phyloP scores from a whole-genome alignment of 1,140 invertebrate species.

The Bombus ignitus region DNA sequence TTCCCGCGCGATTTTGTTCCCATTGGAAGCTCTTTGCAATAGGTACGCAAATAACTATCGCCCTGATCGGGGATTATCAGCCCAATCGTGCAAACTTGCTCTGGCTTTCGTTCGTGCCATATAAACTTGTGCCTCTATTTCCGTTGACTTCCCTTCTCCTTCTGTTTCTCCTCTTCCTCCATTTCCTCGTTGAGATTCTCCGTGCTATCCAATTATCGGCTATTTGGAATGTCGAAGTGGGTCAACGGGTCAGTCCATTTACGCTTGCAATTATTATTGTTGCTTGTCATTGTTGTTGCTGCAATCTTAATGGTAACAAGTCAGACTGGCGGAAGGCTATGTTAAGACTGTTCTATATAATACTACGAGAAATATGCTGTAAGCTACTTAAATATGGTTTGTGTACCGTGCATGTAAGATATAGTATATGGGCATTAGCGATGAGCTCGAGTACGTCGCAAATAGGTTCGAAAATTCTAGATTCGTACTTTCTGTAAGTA shows the following conservation, averaged over 20 bases:
- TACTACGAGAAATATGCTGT: too few species aligned
- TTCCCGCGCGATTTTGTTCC: not conserved
- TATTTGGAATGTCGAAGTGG: slow-evolving; percentile 17
- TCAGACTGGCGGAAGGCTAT: too few species aligned
- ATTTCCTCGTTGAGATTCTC: not conserved
- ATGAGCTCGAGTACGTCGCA: too few species aligned
- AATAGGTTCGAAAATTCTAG: too few species aligned
- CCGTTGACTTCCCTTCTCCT: not conserved
- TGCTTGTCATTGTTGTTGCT: not conserved
- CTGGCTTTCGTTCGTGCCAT: not conserved
- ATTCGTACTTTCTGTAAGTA: too few species aligned
- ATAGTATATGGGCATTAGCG: too few species aligned
- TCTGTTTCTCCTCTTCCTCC: not conserved
- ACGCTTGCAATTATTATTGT: slow-evolving; percentile 20
- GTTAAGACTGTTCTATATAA: not conserved
- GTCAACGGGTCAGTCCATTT: slow-evolving; percentile 33
- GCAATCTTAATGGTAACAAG: slow-evolving; percentile 12
- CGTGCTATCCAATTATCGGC: slow-evolving; percentile 45
- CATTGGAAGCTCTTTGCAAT: not conserved
- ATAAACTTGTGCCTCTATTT: slow-evolving; percentile 29
- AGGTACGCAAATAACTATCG: slow-evolving; percentile 36
- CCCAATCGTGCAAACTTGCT: slow-evolving; percentile 31
- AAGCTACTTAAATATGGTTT: too few species aligned
- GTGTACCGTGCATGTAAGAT: too few species aligned
- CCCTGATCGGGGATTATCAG: slow-evolving; percentile 28